These are phyloP conservation scores for Ceyx cyanopectus DNA, from an alignment of 2,113 vertebrate genomes.

Conservation along the genomic window DNA sequence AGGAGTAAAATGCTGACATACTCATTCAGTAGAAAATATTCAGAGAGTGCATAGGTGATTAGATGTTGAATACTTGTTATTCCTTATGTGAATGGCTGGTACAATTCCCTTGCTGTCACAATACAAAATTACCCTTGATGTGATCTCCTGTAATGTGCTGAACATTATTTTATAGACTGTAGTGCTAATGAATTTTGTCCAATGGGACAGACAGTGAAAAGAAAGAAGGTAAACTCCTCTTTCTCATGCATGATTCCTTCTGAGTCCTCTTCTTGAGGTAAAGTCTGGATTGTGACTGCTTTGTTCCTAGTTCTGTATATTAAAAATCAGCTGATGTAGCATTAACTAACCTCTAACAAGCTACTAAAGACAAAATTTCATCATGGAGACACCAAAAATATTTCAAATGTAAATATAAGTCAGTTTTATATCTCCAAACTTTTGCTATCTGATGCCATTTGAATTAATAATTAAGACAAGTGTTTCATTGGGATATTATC, in stretches of 20 bases:
- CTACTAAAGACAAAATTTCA: constrained; percentile 37
- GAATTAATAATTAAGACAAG: constrained; percentile 46
- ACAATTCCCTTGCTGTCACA: background rate
- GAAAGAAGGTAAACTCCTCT: background rate
- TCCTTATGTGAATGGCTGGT: background rate
- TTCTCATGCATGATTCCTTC: constrained; percentile 7
- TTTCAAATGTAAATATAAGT: constrained; percentile 45
- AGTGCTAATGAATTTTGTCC: background rate
- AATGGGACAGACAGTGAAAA: background rate
- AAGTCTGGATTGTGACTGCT: constrained; percentile 12
- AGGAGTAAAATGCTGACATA: background rate
- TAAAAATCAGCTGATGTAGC: constrained; percentile 37
- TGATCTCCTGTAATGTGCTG: background rate
- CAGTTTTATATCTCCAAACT: background rate
- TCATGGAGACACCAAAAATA: background rate
- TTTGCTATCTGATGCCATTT: constrained; percentile 42
- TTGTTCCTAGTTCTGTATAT: background rate
- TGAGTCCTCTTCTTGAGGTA: background rate
- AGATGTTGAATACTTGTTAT: background rate
- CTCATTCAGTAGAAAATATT: background rate
- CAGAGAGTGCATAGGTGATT: background rate
- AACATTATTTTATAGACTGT: background rate
- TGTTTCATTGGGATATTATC: background rate
- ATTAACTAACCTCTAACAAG: constrained; percentile 49
- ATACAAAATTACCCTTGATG: background rate